Evolutionary conservation across 2,888 invertebrate species (phyloP).

Genomic region (Artemia sp.): DNA sequence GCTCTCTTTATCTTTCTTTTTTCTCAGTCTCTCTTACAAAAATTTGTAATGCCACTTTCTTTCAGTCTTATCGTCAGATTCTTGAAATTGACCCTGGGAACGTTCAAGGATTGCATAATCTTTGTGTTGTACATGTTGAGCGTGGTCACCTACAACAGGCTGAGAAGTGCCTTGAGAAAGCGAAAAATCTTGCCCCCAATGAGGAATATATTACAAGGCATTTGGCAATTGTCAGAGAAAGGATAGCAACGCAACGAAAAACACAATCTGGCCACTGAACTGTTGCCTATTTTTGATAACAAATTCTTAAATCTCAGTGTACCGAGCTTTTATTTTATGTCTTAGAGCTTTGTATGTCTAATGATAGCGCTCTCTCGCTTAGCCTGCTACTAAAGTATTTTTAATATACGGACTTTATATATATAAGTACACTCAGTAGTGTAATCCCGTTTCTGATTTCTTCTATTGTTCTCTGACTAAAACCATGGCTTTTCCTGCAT

Average conservation of each 20-base stretch:
- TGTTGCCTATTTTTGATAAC: too few species aligned
- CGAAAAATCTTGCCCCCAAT: conserved; percentile 61
- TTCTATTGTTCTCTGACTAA: too few species aligned
- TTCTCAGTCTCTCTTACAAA: neutral
- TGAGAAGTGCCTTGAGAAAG: conserved; percentile 62
- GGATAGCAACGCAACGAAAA: conserved; percentile 33
- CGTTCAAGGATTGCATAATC: conserved; percentile 83
- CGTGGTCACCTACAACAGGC: conserved; percentile 57
- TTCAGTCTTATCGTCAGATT: conserved; percentile 73
- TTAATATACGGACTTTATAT: too few species aligned
- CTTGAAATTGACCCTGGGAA: conserved; percentile 47
- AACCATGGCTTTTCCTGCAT: too few species aligned
- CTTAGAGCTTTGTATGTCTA: too few species aligned
- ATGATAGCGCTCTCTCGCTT: too few species aligned
- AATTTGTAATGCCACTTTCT: conserved; percentile 25
- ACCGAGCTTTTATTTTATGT: too few species aligned
- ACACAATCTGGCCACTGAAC: too few species aligned
- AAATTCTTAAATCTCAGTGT: too few species aligned
- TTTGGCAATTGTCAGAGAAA: conserved; percentile 64
- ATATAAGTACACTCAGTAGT: too few species aligned
- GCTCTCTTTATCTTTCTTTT: neutral
- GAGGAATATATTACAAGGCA: conserved; percentile 83
- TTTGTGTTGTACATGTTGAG: conserved; percentile 90
- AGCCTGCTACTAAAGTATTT: too few species aligned
- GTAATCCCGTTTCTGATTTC: too few species aligned